Evolutionary conservation across 2,888 invertebrate genomes (phyloP), one percentile per base, ranked within the genome.

Genomic region (Drosophila paucipuncta): DNA sequence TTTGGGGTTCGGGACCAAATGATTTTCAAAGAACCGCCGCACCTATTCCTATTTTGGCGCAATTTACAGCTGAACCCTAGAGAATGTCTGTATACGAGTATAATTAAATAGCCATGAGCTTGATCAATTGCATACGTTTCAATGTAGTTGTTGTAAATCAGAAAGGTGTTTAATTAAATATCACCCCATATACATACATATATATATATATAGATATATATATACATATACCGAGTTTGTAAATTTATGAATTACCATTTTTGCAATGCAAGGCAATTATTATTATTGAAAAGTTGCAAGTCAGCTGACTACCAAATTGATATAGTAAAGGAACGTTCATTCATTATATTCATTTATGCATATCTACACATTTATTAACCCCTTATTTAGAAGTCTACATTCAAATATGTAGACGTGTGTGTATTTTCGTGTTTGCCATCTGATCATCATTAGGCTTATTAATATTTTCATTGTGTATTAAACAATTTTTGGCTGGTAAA

Each of bases 381-480:
- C 53, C 69, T 49, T 47, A 18, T 59, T 43, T 16, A 4, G 65
- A 30, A 0, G 54, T 59, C 31, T 2, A n/a, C 2, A 22, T 6
- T 22, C 22, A 11, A 18, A 16, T 43, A 0, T 43, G 11, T 47
- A 25, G 47, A 25, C 22, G 47, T 16, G 9, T 47, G 64, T 49
- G 47, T 54, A 33, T 61, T 35, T 74, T 58, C 58, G 61, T 61
- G 73, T 52, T 52, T 66, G 31, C 50, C 52, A 68, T 33, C 68
- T 54, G 80, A 68, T 80, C 76, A 73, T 80, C 63, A 78, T 76
- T 76, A 73, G 69, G 75, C 66, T 68, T 78, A 78, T 81, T 78
- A 80, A 80, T 81, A 81, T 64, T 73, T 79, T 74, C 60, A 65
- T 55, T 80, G 69, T 65, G 63, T 67, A 74, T 70, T 73, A 68